Evolutionary conservation across 1,140 invertebrate genomes (phyloP).

Genomic region (Drosophila nigromelanica): DNA sequence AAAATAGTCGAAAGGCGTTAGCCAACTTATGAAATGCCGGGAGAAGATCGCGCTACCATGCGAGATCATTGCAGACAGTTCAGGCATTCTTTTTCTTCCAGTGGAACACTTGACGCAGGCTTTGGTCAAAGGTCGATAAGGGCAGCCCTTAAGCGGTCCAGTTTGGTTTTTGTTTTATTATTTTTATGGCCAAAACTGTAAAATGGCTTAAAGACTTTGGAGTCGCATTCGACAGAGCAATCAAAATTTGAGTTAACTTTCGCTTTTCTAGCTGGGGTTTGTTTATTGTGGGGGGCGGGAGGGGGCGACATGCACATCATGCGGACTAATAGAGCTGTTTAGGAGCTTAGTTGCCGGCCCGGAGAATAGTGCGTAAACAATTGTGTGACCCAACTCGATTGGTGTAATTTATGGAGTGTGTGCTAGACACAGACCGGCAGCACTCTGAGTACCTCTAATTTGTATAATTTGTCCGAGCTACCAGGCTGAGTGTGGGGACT

Average conservation of each 20-base stretch:
- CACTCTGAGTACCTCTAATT: conserved; percentile 66
- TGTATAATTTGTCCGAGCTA: conserved; percentile 68
- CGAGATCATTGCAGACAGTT: conserved; percentile 1
- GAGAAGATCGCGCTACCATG: not conserved
- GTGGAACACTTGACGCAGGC: not conserved
- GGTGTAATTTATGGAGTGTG: conserved; percentile 53
- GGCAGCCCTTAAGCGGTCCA: not conserved
- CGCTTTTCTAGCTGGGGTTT: conserved; percentile 54
- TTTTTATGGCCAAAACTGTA: conserved; percentile 48
- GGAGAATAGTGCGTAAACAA: conserved; percentile 28
- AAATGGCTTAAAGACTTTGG: conserved; percentile 48
- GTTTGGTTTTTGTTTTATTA: not conserved
- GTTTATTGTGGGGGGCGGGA: too few relatives aligned
- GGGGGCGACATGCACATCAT: conserved; percentile 16
- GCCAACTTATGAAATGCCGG: conserved; percentile 56
- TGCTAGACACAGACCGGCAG: conserved; percentile 61
- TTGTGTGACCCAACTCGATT: conserved; percentile 47
- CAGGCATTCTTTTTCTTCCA: not conserved
- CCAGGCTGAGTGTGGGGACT: conserved; percentile 29
- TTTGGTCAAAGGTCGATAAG: conserved; percentile 4
- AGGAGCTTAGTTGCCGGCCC: not conserved
- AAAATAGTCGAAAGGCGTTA: conserved; percentile 65
- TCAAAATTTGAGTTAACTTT: conserved; percentile 55
- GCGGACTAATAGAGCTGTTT: conserved; percentile 56
- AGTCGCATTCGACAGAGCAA: conserved; percentile 37